These are phyloP conservation scores for Andrena dorsata DNA, from an alignment of 2,888 invertebrate species.

Conservation along the genomic window DNA sequence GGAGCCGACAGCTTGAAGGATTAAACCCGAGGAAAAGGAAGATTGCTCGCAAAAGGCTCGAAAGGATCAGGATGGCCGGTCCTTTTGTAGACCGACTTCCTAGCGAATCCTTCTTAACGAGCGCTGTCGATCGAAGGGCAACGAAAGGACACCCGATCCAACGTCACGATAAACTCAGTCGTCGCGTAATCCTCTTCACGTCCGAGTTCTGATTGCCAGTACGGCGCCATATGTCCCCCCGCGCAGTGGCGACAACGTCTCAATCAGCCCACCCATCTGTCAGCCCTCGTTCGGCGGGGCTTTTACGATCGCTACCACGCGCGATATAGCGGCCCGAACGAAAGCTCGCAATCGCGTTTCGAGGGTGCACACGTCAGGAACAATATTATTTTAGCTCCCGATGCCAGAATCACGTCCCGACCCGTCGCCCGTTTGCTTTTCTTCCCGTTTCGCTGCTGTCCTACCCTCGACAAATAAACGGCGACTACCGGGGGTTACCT, in stretches of 20 bases:
- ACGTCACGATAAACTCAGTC: constrained; percentile 69
- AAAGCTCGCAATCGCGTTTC: constrained; percentile 62
- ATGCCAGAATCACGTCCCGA: constrained; percentile 70
- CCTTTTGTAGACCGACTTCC: constrained; percentile 50
- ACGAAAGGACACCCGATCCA: constrained; percentile 49
- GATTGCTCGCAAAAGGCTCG: constrained; percentile 43
- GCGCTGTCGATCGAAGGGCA: constrained; percentile 49
- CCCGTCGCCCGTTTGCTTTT: constrained; percentile 66
- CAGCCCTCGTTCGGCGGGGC: constrained; percentile 42
- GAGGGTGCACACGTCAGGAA: constrained; percentile 67
- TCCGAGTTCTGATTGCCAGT: constrained; percentile 66
- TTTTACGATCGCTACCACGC: constrained; percentile 45
- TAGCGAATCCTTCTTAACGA: constrained; percentile 60
- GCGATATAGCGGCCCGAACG: constrained; percentile 54
- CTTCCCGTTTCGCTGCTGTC: constrained; percentile 54
- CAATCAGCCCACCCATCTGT: constrained; percentile 71
- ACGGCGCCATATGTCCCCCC: constrained; percentile 68
- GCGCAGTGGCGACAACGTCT: constrained; percentile 62
- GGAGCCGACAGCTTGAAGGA: constrained; percentile 50
- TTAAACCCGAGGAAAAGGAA: constrained; percentile 44
- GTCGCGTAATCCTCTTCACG: constrained; percentile 68
- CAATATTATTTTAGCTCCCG: constrained; percentile 78
- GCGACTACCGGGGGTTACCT: constrained; percentile 39
- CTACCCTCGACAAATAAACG: constrained; percentile 70
- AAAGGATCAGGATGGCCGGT: constrained; percentile 54